These are phyloP conservation scores for Apodemia duryi DNA, from an alignment of 2,888 invertebrate genomes.

Conservation along the genomic window DNA sequence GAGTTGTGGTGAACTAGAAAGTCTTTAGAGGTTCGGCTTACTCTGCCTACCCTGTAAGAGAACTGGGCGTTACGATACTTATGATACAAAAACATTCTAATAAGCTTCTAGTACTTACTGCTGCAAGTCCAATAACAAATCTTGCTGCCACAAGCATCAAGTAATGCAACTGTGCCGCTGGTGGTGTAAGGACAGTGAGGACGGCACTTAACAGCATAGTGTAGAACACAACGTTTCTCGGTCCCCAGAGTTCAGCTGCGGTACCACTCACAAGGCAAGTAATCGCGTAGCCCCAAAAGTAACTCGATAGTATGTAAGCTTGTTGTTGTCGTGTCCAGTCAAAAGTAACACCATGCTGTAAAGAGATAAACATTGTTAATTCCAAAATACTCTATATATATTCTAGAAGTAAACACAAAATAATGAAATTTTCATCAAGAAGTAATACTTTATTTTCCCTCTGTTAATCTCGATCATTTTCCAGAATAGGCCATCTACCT, in stretches of 20 bases:
- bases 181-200: conserved; percentile 81
- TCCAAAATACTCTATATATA: too few species aligned
- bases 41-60: too few species aligned
- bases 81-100: too few species aligned
- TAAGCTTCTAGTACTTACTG: conserved; percentile 62
- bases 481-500: too few species aligned
- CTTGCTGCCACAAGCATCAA: conserved; percentile 77
- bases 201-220: conserved; percentile 75
- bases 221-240: conserved; percentile 78
- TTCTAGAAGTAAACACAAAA: too few species aligned
- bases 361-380: background rate
- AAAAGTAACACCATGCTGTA: conserved; percentile 60
- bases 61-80: too few species aligned
- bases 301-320: conserved; percentile 80
- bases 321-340: conserved; percentile 82
- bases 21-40: too few species aligned
- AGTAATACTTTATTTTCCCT: too few species aligned
- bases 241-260: conserved; percentile 82
- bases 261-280: conserved; percentile 82
- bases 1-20: too few species aligned
- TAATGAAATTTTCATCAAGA: too few species aligned
- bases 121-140: conserved; percentile 80
- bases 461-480: too few species aligned
- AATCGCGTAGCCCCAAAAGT: conserved; percentile 80
- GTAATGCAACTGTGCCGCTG: conserved; percentile 79